Conservation (phyloP, 1,140 invertebrate genomes). For the Plutomurus gul region DNA sequence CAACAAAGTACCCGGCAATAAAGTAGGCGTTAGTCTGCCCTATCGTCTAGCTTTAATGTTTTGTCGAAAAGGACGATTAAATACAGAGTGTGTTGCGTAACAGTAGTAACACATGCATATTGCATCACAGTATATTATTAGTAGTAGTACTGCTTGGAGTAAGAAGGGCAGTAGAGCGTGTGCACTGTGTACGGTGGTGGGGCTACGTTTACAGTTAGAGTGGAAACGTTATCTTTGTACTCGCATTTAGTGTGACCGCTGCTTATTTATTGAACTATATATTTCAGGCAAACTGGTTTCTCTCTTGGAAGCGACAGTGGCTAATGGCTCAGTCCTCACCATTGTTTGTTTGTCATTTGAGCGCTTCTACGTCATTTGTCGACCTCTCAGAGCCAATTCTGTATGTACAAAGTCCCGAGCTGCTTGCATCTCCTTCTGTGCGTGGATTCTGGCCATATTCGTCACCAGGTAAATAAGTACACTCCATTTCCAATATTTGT, state of each 20-base stretch:
- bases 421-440: slow-evolving; percentile 76
- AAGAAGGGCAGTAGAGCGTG: too few species aligned
- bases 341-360: slow-evolving; percentile 95
- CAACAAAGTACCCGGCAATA: too few species aligned
- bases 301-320: slow-evolving; percentile 88
- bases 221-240: too few species aligned
- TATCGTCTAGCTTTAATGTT: too few species aligned
- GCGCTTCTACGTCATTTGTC: slow-evolving; percentile 91
- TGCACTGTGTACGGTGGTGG: too few species aligned
- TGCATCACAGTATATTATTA: too few species aligned
- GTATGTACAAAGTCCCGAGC: slow-evolving; percentile 88
- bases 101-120: too few species aligned
- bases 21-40: too few species aligned
- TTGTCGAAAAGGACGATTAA: too few species aligned
- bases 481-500: not conserved
- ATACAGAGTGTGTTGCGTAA: too few species aligned
- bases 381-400: slow-evolving; percentile 85
- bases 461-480: slow-evolving; percentile 73
- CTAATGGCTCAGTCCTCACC: slow-evolving; percentile 88
- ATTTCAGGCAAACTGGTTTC: slow-evolving; percentile 80
- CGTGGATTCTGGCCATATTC: slow-evolving; percentile 81
- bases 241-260: not conserved
- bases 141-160: too few species aligned
- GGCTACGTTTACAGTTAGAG: too few species aligned
- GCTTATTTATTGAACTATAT: not conserved